A percentile compares a stretch with the other conserved stretches of the same genome.
Conservation (phyloP, 2,797 vertebrate genomes). For the Malurus splendens region DNA sequence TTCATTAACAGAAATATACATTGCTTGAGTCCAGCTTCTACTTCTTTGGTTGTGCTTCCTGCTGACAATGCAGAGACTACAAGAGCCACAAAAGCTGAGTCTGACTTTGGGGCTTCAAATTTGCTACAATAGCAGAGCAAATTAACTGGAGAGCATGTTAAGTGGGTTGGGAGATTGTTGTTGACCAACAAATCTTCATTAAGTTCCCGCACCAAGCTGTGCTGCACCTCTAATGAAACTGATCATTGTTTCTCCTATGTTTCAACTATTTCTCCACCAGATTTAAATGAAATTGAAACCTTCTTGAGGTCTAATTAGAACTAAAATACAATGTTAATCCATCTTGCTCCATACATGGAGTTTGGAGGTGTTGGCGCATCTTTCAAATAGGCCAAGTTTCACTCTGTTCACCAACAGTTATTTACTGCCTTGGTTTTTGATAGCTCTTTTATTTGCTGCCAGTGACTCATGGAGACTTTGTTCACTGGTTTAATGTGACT, state of each 20-base stretch:
- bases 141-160: not conserved
- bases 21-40: not conserved
- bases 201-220: not conserved
- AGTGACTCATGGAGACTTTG: not conserved
- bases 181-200: slow-evolving; percentile 48
- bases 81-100: not conserved
- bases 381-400: not conserved
- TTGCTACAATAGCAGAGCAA: not conserved
- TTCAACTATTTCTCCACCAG: not conserved
- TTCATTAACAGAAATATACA: slow-evolving; percentile 23
- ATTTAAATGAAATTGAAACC: not conserved
- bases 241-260: not conserved
- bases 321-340: not conserved
- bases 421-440: not conserved
- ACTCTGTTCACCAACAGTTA: not conserved
- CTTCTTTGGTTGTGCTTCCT: not conserved
- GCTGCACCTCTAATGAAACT: not conserved
- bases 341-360: not conserved
- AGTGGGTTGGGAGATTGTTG: not conserved
- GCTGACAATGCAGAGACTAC: slow-evolving; percentile 14
- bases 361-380: not conserved
- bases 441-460: not conserved
- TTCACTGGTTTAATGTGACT: not conserved
- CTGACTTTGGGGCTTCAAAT: not conserved
- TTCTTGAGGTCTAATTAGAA: not conserved